Conservation (phyloP, 2,888 invertebrate species). For the Cheilosia vernalis region DNA sequence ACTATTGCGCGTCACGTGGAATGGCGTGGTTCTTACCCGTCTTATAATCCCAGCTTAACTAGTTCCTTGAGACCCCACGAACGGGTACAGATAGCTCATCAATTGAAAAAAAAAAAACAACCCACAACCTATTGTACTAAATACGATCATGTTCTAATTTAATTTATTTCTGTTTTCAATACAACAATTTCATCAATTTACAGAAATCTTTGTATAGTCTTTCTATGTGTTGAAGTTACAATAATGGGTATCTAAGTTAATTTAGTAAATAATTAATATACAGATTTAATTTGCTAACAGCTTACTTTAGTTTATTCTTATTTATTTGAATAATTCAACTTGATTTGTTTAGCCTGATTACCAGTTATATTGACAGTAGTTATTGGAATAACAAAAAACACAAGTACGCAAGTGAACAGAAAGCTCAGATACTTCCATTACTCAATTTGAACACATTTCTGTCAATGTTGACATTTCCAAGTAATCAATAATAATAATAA, state of each 20-base stretch:
- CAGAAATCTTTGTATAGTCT: constrained; percentile 68
- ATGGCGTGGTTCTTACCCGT: too few species aligned
- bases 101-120: not conserved
- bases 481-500: constrained; percentile 33
- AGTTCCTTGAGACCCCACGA: too few species aligned
- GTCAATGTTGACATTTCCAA: constrained; percentile 50
- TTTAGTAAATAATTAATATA: constrained; percentile 49
- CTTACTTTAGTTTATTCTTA: constrained; percentile 19
- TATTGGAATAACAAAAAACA: constrained; percentile 1
- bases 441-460: constrained; percentile 67
- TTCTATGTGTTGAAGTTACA: constrained; percentile 44
- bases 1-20: too few species aligned
- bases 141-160: constrained; percentile 65
- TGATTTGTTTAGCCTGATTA: constrained; percentile 30
- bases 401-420: constrained; percentile 14
- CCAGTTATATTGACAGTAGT: constrained; percentile 22
- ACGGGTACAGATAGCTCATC: too few species aligned
- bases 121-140: constrained; percentile 55
- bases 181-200: constrained; percentile 66
- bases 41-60: too few species aligned
- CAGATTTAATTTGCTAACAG: constrained; percentile 60
- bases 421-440: constrained; percentile 31
- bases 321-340: constrained; percentile 13
- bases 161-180: constrained; percentile 50
- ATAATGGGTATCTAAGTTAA: not conserved